A percentile compares a stretch with the other conserved stretches of the same genome.
Evolutionary conservation across 2,113 vertebrate genomes (phyloP).

Genomic region (Pomatostomus ruficeps): DNA sequence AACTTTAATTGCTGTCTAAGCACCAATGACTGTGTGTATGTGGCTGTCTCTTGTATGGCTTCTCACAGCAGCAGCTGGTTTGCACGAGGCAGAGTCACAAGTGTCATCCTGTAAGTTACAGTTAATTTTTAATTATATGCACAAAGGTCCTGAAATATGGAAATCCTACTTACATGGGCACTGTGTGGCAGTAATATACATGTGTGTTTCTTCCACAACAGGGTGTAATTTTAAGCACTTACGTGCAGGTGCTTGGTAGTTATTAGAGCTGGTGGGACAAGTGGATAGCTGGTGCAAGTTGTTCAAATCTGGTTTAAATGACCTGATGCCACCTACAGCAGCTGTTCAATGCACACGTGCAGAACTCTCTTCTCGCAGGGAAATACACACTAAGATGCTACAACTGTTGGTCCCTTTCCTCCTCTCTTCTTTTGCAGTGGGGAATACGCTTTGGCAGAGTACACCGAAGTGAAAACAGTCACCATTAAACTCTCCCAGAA

Average conservation of each 20-base stretch:
- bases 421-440: constrained; percentile 73
- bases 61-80: neutral
- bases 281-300: neutral
- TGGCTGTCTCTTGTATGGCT: neutral
- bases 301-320: neutral
- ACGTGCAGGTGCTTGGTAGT: neutral
- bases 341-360: neutral
- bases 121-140: too few relatives aligned
- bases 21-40: fast-evolving
- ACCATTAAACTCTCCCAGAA: constrained; percentile 89
- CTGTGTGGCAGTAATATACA: too few relatives aligned
- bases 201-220: neutral
- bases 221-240: neutral
- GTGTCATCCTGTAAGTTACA: too few relatives aligned
- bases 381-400: neutral
- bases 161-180: too few relatives aligned
- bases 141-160: too few relatives aligned
- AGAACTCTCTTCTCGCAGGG: neutral
- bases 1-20: neutral
- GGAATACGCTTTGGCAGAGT: constrained; percentile 89
- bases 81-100: neutral
- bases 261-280: neutral
- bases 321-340: neutral
- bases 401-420: neutral
- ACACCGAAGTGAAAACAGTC: constrained; percentile 91